Base-by-base conservation (phyloP, 2,797 vertebrate genomes). In the Oreochromis mossambicus region DNA sequence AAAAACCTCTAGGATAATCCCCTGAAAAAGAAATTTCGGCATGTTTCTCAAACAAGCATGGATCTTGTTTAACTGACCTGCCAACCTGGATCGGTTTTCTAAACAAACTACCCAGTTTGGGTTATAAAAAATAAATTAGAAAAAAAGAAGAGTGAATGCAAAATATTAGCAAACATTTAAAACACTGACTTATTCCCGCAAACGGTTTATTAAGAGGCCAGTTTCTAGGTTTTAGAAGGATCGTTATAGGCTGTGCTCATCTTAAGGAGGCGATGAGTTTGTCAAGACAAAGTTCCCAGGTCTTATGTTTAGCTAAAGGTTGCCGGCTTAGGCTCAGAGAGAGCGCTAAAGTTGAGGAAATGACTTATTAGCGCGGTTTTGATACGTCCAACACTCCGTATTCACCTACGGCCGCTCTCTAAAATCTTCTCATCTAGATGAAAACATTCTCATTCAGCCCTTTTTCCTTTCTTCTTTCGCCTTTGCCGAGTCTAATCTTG, bases 381-480 rank as follows among this genome's bases (percentile, higher is more conserved):
- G 95, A 95, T 93, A 93, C 78, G 94, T 95, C 94, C 92, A 80
- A 89, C 91, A 91, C 92, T 92, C 83, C 11, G 82, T 91, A 94
- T 95, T 96, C 96, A 94, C 95, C 94, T 89, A 92, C 89, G 88
- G 92, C 91, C 86, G 77, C 92, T 94, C 91, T 94, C 90, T 94
- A 91, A 94, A 96, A 96, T 93, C 96, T 96, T 94, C 95, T 95
- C 95, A 94, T 96, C 95, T 96, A 96, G 96, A 96, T 96, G 94
- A 97, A 97, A 97, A 96, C 96, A 96, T 96, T 96, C 95, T 95
- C 92, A 93, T 96, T 96, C 92, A 95, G 87, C 82, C 93, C 92
- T 87, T 87, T 91, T 90, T 94, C 93, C 94, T 94, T 95, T 96
- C 94, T 94, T 95, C 93, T 92, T 91, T 92, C 91, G 92, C 90